Evolutionary conservation across 2,888 invertebrate species (phyloP).

Genomic region (Entomobrya multifasciata): DNA sequence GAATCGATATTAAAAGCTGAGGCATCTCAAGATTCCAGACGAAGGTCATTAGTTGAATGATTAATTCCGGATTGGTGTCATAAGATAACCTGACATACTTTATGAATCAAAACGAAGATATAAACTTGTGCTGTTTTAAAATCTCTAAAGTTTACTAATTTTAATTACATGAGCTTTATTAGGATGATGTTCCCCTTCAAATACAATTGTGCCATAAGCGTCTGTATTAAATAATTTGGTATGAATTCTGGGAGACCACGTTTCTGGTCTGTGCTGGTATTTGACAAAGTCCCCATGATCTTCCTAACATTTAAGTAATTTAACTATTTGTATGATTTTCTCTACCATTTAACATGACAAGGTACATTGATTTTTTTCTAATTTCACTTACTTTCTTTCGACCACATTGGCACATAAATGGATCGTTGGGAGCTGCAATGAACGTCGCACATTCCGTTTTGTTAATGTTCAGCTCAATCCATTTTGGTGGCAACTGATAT

Average conservation of each 20-base stretch:
- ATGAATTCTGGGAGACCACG: conserved; percentile 85
- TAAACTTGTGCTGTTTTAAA: neutral
- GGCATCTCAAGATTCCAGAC: conserved; percentile 98
- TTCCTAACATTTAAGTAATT: neutral
- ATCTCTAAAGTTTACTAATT: neutral
- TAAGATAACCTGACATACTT: conserved; percentile 90
- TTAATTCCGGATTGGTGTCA: conserved; percentile 96
- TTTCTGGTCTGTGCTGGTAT: conserved; percentile 36
- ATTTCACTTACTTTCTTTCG: conserved; percentile 33
- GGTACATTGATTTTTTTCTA: neutral
- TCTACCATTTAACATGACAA: neutral
- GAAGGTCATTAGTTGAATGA: conserved; percentile 94
- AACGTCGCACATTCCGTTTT: conserved; percentile 96
- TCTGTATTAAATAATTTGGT: conserved; percentile 90
- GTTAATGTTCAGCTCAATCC: conserved; percentile 98
- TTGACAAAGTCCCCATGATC: conserved; percentile 64
- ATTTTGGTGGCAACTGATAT: conserved; percentile 91
- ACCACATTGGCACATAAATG: conserved; percentile 82
- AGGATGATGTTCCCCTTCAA: conserved; percentile 98
- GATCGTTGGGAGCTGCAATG: conserved; percentile 92
- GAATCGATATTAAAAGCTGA: conserved; percentile 97
- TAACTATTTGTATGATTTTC: neutral
- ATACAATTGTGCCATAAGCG: conserved; percentile 98
- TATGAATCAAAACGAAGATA: neutral
- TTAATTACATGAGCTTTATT: conserved; percentile 94